Evolutionary conservation across 2,113 vertebrate species (phyloP), one percentile per base, ranked within the genome.

Genomic region (Chelonoidis abingdonii): DNA sequence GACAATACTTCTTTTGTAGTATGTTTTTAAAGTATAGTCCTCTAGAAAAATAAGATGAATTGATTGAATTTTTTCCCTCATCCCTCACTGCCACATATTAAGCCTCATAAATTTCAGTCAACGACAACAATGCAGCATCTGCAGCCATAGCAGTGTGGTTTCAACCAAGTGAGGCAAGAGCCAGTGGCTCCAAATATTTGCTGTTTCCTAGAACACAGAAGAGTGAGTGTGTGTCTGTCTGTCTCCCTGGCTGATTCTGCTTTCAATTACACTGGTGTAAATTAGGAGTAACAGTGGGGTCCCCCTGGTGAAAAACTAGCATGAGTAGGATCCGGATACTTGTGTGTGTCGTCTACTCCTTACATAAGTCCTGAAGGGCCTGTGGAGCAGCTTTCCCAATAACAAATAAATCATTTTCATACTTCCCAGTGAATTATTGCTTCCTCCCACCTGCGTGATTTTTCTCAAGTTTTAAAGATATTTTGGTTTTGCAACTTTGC

Each of bases 141-240:
- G 2, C 57, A 50, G 90, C 76, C 81, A 56, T 57, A 2, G 5
- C 54, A 79, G 57, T 24, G 57, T 0, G 0, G 65, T 82, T 44
- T 87, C 53, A 31, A 41, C 31, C 4, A 47, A 78, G 38, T 35
- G 11, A 52, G 5, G 57, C 49, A 10, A 4, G 21, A 11, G 72
- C 83, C 5, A 3, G 80, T 75, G 52, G 49, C 50, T 83, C 80
- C 80, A 50, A 79, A 87, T 79, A 83, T 69, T 80, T 94, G 75
- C 81, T 38, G 0, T 91, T 95, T 94, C 95, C 95, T 94, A 84
- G 85, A 88, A 94, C 85, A 83, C 78, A 89, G 22, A 57, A 86
- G 17, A 0, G 0, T 14, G 81, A 35, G n/a, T 2, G 8, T 8
- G 49, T n/a, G 38, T 53, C 47, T 56, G 54, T 56, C 57, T 44